Evolutionary conservation across 2,797 vertebrate species (phyloP), one percentile per base, ranked within the genome.

Genomic region (Crocidura indochinensis): DNA sequence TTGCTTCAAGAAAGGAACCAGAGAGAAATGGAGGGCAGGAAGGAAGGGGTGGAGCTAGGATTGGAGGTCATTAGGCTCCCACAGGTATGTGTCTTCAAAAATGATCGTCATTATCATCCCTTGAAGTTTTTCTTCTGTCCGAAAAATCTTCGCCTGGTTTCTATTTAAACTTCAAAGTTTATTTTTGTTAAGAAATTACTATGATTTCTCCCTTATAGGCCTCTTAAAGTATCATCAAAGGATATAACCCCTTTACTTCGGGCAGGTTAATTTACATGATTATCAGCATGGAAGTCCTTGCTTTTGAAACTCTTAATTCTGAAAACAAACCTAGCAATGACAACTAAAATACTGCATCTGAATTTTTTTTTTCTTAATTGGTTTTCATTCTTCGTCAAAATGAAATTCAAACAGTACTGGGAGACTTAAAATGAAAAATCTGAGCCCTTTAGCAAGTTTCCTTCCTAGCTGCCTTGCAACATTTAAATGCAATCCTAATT

Each of bases 141-240:
- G 29, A n/a, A 64, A 78, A 79, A 75, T 73, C 65, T 19, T 49
- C 49, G 27, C 27, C 62, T 88, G 79, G 3, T 14, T 85, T 82
- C 31, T 84, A 87, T 91, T 75, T 56, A 56, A 80, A 69, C 20
- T 44, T 89, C 8, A 68, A 85, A 76, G n/a, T 80, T 82, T 64
- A 87, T 91, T 90, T 95, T 91, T 53, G 87, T 27, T 17, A 88
- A 88, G 86, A 85, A 91, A 84, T 85, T 73, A 65, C 29, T 53
- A 65, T 46, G 38, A 19, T 67, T 31, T 19, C 11, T 4, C 24
- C 8, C 22, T 11, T 60, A 17, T 20, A 38, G 19, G 4, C n/a
- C 0, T 8, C n/a, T 80, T 7, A 7, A 46, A 10, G 22, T 6
- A 49, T 68, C 44, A 77, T 74, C 15, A 80, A 77, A 74, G 60